These are phyloP conservation scores for Hermaeophaga mercurialis DNA, from an alignment of 2,888 invertebrate species.

Conservation along the genomic window DNA sequence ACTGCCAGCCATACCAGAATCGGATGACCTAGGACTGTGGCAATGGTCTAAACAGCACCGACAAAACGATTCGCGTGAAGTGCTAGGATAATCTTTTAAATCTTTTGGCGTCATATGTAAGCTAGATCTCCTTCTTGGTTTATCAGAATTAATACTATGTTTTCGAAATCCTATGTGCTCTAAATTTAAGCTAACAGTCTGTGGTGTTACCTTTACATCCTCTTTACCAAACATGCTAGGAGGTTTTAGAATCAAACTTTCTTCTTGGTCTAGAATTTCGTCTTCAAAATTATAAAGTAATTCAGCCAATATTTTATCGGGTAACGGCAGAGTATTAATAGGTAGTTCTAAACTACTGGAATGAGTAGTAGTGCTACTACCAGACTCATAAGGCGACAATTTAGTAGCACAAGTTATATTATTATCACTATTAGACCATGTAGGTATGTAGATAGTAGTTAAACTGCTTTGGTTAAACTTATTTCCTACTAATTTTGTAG, in stretches of 20 bases:
- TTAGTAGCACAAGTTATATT: slow-evolving; percentile 48
- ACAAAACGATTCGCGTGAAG: slow-evolving; percentile 42
- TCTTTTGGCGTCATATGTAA: slow-evolving; percentile 49
- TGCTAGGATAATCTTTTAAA: slow-evolving; percentile 30
- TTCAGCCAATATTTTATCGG: slow-evolving; percentile 62
- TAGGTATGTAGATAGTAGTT: slow-evolving; percentile 63
- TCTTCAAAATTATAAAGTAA: slow-evolving; percentile 60
- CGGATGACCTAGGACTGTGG: slow-evolving; percentile 75
- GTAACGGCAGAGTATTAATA: slow-evolving; percentile 58
- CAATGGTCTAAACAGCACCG: slow-evolving; percentile 55
- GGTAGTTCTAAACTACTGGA: slow-evolving; percentile 65
- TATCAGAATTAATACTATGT: slow-evolving; percentile 68
- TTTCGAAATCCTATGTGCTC: slow-evolving; percentile 54
- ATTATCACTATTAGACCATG: slow-evolving; percentile 58
- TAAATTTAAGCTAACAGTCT: slow-evolving; percentile 42
- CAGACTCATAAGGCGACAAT: slow-evolving; percentile 29
- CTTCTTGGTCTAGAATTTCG: slow-evolving; percentile 44
- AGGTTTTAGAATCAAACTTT: slow-evolving; percentile 58
- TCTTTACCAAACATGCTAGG: slow-evolving; percentile 63
- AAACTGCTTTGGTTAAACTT: slow-evolving; percentile 62
- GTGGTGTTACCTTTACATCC: slow-evolving; percentile 32
- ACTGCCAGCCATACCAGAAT: slow-evolving; percentile 86
- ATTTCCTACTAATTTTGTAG: slow-evolving; percentile 66
- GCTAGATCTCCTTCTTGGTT: slow-evolving; percentile 57
- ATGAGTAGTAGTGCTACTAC: slow-evolving; percentile 58